Evolutionary conservation across 2,797 vertebrate genomes (phyloP), one percentile per base, ranked within the genome.

Genomic region (Echiichthys vipera): DNA sequence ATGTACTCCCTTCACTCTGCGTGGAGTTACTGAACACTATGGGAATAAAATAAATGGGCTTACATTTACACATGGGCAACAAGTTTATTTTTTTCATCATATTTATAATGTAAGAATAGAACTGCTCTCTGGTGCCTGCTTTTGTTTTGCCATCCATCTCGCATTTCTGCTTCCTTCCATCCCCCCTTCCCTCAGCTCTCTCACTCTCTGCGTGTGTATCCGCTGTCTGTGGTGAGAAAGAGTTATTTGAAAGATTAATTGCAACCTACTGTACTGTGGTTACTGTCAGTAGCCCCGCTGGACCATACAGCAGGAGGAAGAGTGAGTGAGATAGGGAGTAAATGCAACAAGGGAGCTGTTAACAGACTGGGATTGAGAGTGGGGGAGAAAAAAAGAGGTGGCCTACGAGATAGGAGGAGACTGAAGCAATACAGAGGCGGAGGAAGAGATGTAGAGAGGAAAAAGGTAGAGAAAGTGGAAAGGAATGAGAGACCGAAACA

Each of bases 161-260:
- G 10, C 43, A 1, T 75, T 61, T 74, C 45, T 50, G 43, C 22
- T 50, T 66, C 49, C 24, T 39, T 70, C 47, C 40, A 36, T 13
- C 46, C 40, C 25, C 27, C 4, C 2, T 15, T 17, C 57, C 51
- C 45, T 61, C 56, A 46, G 36, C 61, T 62, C n/a, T 32, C 24
- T 53, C 37, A 22, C 22, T 25, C 51, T 59, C 70, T 57, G 54
- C 13, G 50, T 72, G 56, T 42, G 43, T 66, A 66, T 80, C 66
- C 73, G 37, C 64, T 65, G 70, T 81, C 74, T 56, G 71, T 45
- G 49, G 51, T 57, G 66, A 75, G 72, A 73, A 47, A 74, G 63
- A 82, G 68, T 86, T 83, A 88, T 84, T 91, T 89, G 81, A 90
- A 89, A 91, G 91, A 94, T 94, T 87, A 91, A 93, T 92, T 88